Percentiles rank a stretch among this genome's conserved stretches.
Conservation (phyloP, 2,113 vertebrate genomes). For the Nansenia antarctica region DNA sequence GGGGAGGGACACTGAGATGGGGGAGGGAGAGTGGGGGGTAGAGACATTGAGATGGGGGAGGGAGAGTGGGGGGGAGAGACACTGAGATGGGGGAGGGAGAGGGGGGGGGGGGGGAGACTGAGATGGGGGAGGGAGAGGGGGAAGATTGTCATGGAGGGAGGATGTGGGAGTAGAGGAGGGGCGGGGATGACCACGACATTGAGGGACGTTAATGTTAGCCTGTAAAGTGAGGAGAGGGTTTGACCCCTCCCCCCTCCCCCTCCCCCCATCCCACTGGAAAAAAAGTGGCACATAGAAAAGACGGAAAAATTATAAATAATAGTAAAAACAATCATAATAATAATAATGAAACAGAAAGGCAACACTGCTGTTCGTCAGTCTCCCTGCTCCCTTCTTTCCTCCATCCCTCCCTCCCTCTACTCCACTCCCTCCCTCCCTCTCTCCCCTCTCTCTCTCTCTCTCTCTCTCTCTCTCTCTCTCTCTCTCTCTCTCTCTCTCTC, state of each 20-base stretch:
- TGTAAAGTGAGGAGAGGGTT: neutral
- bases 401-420: conserved; percentile 21
- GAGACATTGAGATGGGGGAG: too few species aligned
- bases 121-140: neutral
- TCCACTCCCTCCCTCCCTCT: conserved; percentile 16
- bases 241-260: neutral
- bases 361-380: conserved; percentile 43
- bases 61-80: too few species aligned
- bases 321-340: conserved; percentile 40
- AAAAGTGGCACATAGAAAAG: conserved; percentile 34
- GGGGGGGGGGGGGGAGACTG: neutral
- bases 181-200: too few species aligned
- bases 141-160: neutral
- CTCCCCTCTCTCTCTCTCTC: neutral
- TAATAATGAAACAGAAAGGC: conserved; percentile 66
- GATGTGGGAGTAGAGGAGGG: too few species aligned
- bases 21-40: too few species aligned
- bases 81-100: too few species aligned
- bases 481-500: conserved; percentile 18
- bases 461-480: conserved; percentile 35
- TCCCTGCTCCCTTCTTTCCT: neutral
- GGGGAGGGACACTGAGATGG: too few species aligned
- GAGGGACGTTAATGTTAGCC: too few species aligned
- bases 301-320: conserved; percentile 55
- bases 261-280: neutral